Conservation (phyloP, 2,113 vertebrate genomes). For the Melanerpes formicivorus region DNA sequence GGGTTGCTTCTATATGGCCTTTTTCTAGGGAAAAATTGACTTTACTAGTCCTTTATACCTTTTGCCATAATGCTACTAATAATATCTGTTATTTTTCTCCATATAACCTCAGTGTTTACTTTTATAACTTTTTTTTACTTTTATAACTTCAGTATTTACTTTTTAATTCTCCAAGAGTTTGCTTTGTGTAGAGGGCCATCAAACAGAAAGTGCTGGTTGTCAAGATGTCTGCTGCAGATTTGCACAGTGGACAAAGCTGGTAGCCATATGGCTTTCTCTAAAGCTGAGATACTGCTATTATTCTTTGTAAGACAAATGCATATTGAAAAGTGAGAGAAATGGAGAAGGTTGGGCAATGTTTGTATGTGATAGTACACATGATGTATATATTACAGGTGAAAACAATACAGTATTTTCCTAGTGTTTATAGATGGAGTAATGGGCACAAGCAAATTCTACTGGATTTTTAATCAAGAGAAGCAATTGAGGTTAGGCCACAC, state of each 20-base stretch:
- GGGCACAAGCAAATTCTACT: not conserved
- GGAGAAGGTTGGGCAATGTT: not conserved
- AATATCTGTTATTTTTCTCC: not conserved
- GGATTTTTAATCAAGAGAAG: not conserved
- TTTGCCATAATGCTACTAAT: not conserved
- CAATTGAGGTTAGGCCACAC: not conserved
- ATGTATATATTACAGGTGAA: not conserved
- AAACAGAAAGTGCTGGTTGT: not conserved
- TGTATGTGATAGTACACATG: rapidly evolving
- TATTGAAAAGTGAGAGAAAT: not conserved
- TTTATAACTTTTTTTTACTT: not conserved
- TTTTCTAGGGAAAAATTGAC: not conserved
- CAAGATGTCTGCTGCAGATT: not conserved
- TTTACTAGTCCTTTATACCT: not conserved
- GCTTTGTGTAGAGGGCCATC: not conserved
- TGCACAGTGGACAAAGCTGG: not conserved
- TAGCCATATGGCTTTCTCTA: not conserved
- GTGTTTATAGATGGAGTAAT: not conserved
- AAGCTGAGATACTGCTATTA: not conserved
- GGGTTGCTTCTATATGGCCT: not conserved
- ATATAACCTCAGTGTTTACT: not conserved
- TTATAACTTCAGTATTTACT: not conserved
- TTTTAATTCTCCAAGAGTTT: not conserved
- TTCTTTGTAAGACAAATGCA: not conserved
- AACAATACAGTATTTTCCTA: not conserved